Evolutionary conservation across 2,888 invertebrate species (phyloP), one percentile per base, ranked within the genome.

Genomic region (Mesoligia furuncula): DNA sequence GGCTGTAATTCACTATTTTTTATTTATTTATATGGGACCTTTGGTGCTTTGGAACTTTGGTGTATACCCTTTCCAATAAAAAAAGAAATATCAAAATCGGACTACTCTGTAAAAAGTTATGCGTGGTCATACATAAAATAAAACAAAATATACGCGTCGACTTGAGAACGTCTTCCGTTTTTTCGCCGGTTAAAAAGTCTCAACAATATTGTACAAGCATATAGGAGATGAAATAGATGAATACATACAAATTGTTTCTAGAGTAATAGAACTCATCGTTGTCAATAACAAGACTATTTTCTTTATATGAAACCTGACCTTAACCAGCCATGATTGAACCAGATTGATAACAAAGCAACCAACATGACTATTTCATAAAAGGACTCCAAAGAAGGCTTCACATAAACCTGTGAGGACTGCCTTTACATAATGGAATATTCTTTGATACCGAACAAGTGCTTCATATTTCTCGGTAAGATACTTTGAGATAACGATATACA

Each of bases 401-500:
- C 64, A 75, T 76, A 65, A 75, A 69, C 61, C 39, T 64, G 72
- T 69, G 69, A 54, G 45, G 68, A 77, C 73, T 68, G 67, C 75
- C 39, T 83, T 80, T 69, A 83, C 67, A 74, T 72, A 84, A 76
- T 81, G 71, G 48, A 77, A 84, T 84, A 84, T 80, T 73, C 45
- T 66, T 66, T 71, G 66, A 85, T 62, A 73, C 42, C 24, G 45
- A 71, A 72, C 65, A 70, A 75, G 73, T 69, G 72, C 62, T 75
- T 77, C 76, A 80, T 80, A 76, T 66, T 70, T 31, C 69, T 59
- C 76, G 54, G 75, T 69, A 65, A 73, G 72, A 75, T 76, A 74
- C 64, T 68, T 65, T 62, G 57, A 78, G 79, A 86, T 80, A 85
- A 85, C 69, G 69, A 86, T 83, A 84, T 36, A 66, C 69, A 80